These are phyloP conservation scores for Lampropteryx suffumata DNA, from an alignment of 2,888 invertebrate species.

Conservation along the genomic window DNA sequence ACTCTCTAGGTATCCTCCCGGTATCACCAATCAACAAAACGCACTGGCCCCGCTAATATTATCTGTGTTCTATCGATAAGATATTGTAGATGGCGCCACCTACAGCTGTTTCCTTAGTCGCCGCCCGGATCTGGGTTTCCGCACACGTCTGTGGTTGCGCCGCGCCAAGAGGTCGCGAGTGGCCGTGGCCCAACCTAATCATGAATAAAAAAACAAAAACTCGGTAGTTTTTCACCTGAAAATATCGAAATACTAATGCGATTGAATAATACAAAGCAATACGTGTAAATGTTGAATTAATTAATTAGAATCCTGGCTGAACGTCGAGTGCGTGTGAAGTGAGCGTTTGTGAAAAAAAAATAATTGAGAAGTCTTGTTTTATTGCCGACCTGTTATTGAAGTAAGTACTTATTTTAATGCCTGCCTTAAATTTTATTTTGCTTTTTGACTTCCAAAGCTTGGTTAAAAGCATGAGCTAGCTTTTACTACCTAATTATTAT, in stretches of 20 bases:
- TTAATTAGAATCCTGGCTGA: background rate
- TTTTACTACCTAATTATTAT: too few relatives aligned
- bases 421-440: too few relatives aligned
- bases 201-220: conserved; percentile 40
- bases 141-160: conserved; percentile 31
- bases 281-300: conserved; percentile 1
- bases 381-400: background rate
- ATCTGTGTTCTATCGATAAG: conserved; percentile 42
- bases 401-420: too few relatives aligned
- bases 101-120: conserved; percentile 43
- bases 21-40: conserved; percentile 25
- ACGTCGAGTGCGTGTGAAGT: conserved; percentile 6
- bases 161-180: background rate
- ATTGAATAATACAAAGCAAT: background rate
- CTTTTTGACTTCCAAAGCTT: background rate
- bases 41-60: conserved; percentile 22
- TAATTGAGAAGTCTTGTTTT: background rate
- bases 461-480: too few relatives aligned
- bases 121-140: conserved; percentile 66
- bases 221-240: conserved; percentile 4
- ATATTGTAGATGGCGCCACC: conserved; percentile 46
- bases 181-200: conserved; percentile 18
- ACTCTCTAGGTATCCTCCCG: too few relatives aligned
- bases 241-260: background rate
- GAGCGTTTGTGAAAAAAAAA: conserved; percentile 1